Conservation (phyloP, 2,113 vertebrate species). For the Morone chrysops region DNA sequence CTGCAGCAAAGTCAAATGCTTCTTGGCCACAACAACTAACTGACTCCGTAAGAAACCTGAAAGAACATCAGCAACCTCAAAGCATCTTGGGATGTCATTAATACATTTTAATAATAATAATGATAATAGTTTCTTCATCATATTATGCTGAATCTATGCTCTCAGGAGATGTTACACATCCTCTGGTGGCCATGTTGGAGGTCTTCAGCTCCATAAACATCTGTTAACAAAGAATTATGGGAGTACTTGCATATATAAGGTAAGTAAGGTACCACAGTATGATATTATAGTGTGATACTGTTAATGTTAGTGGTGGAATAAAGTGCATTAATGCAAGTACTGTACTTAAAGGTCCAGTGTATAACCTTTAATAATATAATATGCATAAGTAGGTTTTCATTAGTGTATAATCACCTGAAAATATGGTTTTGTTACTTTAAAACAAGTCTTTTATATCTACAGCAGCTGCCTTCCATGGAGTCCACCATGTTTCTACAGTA, state of each 20-base stretch:
- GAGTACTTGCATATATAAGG: not conserved
- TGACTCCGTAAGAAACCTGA: not conserved
- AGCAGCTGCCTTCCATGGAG: too few species aligned
- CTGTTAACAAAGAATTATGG: not conserved
- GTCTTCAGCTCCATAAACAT: not conserved
- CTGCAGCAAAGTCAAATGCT: conserved; percentile 61
- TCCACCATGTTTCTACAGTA: too few species aligned
- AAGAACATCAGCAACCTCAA: not conserved
- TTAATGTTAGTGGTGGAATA: too few species aligned
- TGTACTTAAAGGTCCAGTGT: too few species aligned
- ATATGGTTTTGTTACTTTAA: too few species aligned
- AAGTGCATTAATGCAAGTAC: too few species aligned
- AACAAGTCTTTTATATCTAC: too few species aligned
- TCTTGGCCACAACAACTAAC: not conserved
- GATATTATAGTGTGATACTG: not conserved
- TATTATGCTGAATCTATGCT: not conserved
- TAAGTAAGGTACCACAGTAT: not conserved
- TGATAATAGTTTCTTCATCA: not conserved
- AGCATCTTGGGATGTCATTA: too few species aligned
- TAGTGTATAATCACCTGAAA: too few species aligned
- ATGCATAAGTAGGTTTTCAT: too few species aligned
- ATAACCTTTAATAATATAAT: too few species aligned
- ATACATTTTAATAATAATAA: too few species aligned
- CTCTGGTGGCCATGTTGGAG: conserved; percentile 4
- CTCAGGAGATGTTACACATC: not conserved